phyloP scores from a whole-genome alignment of 2,888 invertebrate genomes.

The Athrips mouffetella region DNA sequence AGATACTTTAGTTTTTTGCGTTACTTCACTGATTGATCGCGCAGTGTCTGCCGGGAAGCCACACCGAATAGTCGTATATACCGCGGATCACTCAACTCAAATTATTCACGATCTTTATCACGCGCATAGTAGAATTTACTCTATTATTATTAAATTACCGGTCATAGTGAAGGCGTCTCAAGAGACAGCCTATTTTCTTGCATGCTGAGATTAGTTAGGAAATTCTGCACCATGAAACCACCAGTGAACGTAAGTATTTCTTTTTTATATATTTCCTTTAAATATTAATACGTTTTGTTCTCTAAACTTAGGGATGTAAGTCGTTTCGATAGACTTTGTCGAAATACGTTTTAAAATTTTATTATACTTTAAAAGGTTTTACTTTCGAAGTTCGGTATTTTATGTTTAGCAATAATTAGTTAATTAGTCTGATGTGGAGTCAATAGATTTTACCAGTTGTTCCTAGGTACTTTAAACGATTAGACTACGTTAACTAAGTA shows the following conservation, averaged over 20 bases:
- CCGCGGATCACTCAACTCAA: conserved; percentile 47
- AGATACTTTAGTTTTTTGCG: background rate
- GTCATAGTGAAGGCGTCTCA: no score
- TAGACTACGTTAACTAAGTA: no score
- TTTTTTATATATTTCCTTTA: conserved; percentile 1
- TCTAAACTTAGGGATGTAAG: background rate
- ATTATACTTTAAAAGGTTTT: no score
- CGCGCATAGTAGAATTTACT: conserved; percentile 27
- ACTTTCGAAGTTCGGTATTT: no score
- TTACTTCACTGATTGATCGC: conserved; percentile 7
- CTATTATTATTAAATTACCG: no score
- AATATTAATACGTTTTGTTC: background rate
- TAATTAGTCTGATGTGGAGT: no score
- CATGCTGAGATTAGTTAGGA: conserved; percentile 59
- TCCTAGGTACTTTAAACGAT: no score
- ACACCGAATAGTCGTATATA: conserved; percentile 40
- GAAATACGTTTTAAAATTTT: no score
- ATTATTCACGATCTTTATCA: conserved; percentile 35
- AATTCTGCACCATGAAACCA: conserved; percentile 66
- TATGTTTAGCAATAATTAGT: no score
- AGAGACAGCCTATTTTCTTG: conserved; percentile 31
- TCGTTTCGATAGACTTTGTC: no score
- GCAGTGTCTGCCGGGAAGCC: conserved; percentile 63
- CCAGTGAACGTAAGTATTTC: conserved; percentile 62
- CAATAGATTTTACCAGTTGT: no score